These are phyloP conservation scores for Hormaphis cornu DNA, from an alignment of 1,140 invertebrate species.

Conservation along the genomic window DNA sequence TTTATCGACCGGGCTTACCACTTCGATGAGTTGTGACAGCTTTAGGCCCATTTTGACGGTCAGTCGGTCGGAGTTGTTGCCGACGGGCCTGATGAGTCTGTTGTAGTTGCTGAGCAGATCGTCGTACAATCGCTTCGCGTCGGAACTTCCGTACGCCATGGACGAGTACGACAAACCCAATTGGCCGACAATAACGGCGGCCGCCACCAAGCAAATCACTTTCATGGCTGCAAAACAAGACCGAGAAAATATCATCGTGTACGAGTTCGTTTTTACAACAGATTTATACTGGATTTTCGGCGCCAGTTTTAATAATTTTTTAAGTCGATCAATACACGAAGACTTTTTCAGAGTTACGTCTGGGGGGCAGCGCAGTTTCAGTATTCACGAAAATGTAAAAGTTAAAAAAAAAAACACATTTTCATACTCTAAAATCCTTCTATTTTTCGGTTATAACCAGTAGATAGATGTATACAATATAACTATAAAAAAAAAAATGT, in stretches of 20 bases:
- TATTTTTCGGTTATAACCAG: too few species aligned
- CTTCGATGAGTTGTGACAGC: constrained; percentile 94
- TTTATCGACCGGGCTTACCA: constrained; percentile 64
- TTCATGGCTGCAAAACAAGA: background rate
- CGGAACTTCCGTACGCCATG: constrained; percentile 62
- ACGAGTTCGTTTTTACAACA: too few species aligned
- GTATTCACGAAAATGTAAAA: too few species aligned
- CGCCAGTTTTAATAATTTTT: background rate
- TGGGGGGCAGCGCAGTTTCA: too few species aligned
- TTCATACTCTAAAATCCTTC: too few species aligned
- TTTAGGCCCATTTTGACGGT: constrained; percentile 92
- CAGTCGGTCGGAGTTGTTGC: constrained; percentile 90
- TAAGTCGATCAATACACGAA: too few species aligned
- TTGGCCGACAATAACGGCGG: constrained; percentile 38
- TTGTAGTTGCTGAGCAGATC: constrained; percentile 95
- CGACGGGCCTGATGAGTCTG: constrained; percentile 90
- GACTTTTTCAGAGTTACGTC: too few species aligned
- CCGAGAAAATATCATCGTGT: background rate
- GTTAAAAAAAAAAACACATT: too few species aligned
- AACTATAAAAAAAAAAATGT: too few species aligned
- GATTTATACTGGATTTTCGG: too few species aligned
- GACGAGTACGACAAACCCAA: constrained; percentile 37
- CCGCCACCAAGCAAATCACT: background rate
- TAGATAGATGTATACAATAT: too few species aligned
- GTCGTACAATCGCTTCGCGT: constrained; percentile 89